phyloP scores from a whole-genome alignment of 2,888 invertebrate species.

The Bugula neritina region DNA sequence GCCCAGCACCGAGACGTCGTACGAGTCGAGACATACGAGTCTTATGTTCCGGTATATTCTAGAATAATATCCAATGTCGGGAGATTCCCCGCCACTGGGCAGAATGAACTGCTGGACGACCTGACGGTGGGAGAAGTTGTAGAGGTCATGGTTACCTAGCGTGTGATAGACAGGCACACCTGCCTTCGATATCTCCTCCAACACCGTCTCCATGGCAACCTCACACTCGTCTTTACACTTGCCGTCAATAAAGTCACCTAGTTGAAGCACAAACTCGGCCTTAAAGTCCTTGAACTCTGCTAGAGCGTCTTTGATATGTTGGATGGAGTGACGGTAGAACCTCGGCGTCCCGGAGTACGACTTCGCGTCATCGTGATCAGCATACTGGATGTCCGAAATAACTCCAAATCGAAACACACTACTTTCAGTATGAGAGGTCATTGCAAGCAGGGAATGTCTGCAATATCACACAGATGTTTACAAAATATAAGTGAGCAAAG shows the following conservation, averaged over 20 bases:
- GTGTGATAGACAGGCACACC: conserved; percentile 39
- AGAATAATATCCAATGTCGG: conserved; percentile 40
- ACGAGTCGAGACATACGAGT: conserved; percentile 48
- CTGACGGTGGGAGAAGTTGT: conserved; percentile 46
- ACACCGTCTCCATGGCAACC: conserved; percentile 37
- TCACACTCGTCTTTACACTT: conserved; percentile 37
- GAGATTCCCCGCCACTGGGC: conserved; percentile 13
- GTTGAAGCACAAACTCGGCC: conserved; percentile 45
- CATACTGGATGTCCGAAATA: conserved; percentile 53
- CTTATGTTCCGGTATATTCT: conserved; percentile 40
- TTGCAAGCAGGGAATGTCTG: too few relatives aligned
- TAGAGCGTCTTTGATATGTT: conserved; percentile 44
- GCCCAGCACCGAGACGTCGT: conserved; percentile 49
- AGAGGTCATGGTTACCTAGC: conserved; percentile 54
- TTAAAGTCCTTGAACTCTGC: conserved; percentile 37
- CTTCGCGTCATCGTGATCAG: conserved; percentile 46
- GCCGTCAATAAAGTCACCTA: conserved; percentile 54
- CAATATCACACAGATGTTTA: too few relatives aligned
- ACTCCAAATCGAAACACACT: conserved; percentile 47
- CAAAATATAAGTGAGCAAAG: too few relatives aligned
- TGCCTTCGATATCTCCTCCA: conserved; percentile 37
- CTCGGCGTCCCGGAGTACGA: conserved; percentile 41
- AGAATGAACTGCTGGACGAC: conserved; percentile 33
- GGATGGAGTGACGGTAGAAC: conserved; percentile 48
- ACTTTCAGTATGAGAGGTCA: too few relatives aligned